Conservation (phyloP, 2,888 invertebrate species). For the Caenorhabditis doughertyi region DNA sequence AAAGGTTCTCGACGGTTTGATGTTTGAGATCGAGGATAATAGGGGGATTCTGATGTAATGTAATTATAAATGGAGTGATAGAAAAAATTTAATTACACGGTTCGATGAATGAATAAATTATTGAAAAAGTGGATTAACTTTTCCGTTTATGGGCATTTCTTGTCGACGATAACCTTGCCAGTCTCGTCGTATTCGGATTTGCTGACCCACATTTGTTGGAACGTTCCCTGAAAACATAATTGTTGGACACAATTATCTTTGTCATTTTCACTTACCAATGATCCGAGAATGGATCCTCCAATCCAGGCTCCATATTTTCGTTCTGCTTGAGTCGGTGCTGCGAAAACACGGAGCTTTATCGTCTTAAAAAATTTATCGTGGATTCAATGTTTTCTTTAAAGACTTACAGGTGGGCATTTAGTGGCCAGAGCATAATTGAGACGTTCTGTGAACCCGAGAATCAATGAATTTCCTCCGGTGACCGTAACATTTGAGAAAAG, state of each 20-base stretch:
- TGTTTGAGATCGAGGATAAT: slow-evolving; percentile 12
- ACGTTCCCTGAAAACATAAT: slow-evolving; percentile 89
- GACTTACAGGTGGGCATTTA: slow-evolving; percentile 89
- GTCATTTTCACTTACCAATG: slow-evolving; percentile 86
- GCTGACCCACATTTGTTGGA: slow-evolving; percentile 99
- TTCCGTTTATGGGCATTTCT: slow-evolving; percentile 87
- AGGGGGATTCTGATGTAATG: neutral
- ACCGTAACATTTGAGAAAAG: slow-evolving; percentile 96
- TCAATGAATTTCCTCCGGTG: slow-evolving; percentile 94
- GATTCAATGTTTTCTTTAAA: neutral
- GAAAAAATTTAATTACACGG: slow-evolving; percentile 33
- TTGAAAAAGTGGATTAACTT: neutral
- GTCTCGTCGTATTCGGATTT: slow-evolving; percentile 99
- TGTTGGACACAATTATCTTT: no score
- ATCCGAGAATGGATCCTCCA: slow-evolving; percentile 97
- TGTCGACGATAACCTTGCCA: slow-evolving; percentile 96
- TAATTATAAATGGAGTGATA: slow-evolving; percentile 10
- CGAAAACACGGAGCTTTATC: slow-evolving; percentile 94
- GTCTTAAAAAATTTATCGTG: slow-evolving; percentile 85
- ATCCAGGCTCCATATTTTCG: slow-evolving; percentile 98
- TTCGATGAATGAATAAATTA: slow-evolving; percentile 20
- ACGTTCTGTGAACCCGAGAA: slow-evolving; percentile 95
- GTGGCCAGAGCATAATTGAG: slow-evolving; percentile 91
- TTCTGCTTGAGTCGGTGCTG: slow-evolving; percentile 93
- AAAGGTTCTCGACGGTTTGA: slow-evolving; percentile 2